phyloP scores from a whole-genome alignment of 2,888 invertebrate species.

The Parapristionchus giblindavisi region DNA sequence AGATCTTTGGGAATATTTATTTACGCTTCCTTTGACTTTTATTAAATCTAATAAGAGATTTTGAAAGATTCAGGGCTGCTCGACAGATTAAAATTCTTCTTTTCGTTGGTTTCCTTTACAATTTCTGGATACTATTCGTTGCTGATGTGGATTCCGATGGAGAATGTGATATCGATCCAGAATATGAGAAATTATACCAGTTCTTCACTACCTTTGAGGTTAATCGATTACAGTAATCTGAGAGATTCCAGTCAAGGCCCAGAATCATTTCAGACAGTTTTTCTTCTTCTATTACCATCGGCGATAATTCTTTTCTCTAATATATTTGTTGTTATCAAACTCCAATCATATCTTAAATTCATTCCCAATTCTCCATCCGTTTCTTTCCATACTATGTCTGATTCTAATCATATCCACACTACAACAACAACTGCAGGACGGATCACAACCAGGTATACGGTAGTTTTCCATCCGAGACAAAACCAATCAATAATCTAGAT shows the following conservation, averaged over 20 bases:
- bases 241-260: neutral
- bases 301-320: slow-evolving; percentile 62
- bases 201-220: slow-evolving; percentile 54
- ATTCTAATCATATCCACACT: neutral
- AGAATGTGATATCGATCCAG: slow-evolving; percentile 60
- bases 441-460: slow-evolving; percentile 21
- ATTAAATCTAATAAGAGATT: too few relatives aligned
- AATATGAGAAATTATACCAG: slow-evolving; percentile 58
- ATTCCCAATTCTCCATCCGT: slow-evolving; percentile 62
- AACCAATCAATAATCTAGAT: neutral
- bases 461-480: neutral
- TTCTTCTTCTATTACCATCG: slow-evolving; percentile 62
- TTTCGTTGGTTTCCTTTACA: slow-evolving; percentile 56
- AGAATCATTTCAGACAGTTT: slow-evolving; percentile 49
- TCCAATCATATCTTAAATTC: slow-evolving; percentile 56
- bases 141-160: slow-evolving; percentile 54
- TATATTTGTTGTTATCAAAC: slow-evolving; percentile 61
- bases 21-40: too few relatives aligned
- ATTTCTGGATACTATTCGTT: slow-evolving; percentile 64
- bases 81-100: slow-evolving; percentile 57
- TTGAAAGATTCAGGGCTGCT: slow-evolving; percentile 59
- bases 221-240: neutral
- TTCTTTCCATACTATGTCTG: slow-evolving; percentile 57
- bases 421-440: slow-evolving; percentile 18
- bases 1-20: too few relatives aligned